Evolutionary conservation across 2,797 vertebrate species (phyloP).

Genomic region (Bryconaethiops microstoma): DNA sequence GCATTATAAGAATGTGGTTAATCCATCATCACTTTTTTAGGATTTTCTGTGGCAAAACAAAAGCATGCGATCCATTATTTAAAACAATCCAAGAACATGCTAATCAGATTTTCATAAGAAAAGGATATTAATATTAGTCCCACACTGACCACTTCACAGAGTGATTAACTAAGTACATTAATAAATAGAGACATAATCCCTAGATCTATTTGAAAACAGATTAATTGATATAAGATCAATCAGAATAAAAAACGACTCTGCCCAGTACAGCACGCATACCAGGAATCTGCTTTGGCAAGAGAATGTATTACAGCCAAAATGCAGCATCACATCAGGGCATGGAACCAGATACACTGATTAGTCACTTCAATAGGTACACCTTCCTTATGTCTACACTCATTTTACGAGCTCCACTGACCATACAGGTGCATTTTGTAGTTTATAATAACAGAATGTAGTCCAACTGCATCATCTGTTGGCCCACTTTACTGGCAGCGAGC

Average conservation of each 20-base stretch:
- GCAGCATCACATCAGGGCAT: neutral
- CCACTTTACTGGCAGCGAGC: too few species aligned
- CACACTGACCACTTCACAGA: slow-evolving; percentile 1
- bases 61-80: neutral
- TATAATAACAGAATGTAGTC: too few species aligned
- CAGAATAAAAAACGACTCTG: neutral
- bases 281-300: neutral
- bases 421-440: too few species aligned
- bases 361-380: too few species aligned
- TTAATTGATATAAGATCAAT: neutral
- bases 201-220: neutral
- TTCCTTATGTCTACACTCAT: too few species aligned
- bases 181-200: slow-evolving; percentile 14
- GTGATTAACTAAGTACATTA: neutral
- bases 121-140: neutral
- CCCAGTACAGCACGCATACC: neutral
- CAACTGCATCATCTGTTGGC: too few species aligned
- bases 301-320: neutral
- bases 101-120: neutral
- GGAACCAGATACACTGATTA: neutral
- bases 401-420: too few species aligned
- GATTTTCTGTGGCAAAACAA: neutral
- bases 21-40: neutral
- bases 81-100: neutral
- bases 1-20: neutral